Evolutionary conservation across 2,888 invertebrate species (phyloP).

Genomic region (Prosopocoilus inquinatus): DNA sequence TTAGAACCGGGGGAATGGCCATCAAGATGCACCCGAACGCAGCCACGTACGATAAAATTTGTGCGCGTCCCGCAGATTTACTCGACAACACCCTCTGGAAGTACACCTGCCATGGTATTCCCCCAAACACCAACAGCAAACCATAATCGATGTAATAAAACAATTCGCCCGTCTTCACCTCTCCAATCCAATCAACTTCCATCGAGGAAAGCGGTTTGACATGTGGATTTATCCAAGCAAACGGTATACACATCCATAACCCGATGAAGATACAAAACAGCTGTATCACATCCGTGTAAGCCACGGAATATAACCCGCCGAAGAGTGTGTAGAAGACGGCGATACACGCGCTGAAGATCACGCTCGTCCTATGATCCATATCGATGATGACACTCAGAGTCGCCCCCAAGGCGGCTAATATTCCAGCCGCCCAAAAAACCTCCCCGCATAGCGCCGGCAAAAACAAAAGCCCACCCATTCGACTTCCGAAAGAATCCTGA

Average conservation of each 20-base stretch:
- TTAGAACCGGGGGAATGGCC: constrained; percentile 95
- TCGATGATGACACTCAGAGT: constrained; percentile 96
- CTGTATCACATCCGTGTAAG: constrained; percentile 98
- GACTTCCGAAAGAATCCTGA: constrained; percentile 93
- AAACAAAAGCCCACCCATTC: constrained; percentile 96
- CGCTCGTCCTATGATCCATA: constrained; percentile 89
- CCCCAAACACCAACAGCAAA: constrained; percentile 87
- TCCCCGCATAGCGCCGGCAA: constrained; percentile 96
- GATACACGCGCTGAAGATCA: constrained; percentile 92
- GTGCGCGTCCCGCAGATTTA: constrained; percentile 90
- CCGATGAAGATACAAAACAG: constrained; percentile 97
- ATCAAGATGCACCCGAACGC: constrained; percentile 94
- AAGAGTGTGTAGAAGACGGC: constrained; percentile 97
- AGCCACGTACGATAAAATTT: constrained; percentile 92
- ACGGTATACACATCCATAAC: constrained; percentile 97
- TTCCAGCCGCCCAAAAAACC: constrained; percentile 99
- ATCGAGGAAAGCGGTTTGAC: constrained; percentile 79
- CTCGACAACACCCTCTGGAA: constrained; percentile 97
- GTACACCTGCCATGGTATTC: constrained; percentile 99
- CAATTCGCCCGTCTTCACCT: constrained; percentile 67
- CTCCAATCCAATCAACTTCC: constrained; percentile 89
- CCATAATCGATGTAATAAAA: constrained; percentile 88
- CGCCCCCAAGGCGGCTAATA: constrained; percentile 92
- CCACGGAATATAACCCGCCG: constrained; percentile 96
- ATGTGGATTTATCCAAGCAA: constrained; percentile 86